Percentiles rank a stretch among this genome's conserved stretches.
Evolutionary conservation across 2,113 vertebrate genomes (phyloP).

Genomic region (Pitta sordida): DNA sequence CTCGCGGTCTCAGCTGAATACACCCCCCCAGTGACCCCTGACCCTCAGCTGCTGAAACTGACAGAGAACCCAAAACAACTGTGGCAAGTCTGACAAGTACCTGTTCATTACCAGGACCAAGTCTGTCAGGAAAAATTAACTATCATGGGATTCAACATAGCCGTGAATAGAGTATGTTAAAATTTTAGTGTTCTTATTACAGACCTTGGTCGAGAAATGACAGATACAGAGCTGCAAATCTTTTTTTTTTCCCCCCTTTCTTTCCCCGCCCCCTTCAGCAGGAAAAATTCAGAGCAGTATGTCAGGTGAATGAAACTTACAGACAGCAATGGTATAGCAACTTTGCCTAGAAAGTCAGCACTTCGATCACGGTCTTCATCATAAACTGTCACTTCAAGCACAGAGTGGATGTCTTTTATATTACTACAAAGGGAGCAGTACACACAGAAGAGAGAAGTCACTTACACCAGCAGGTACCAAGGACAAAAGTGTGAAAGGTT

Average conservation of each 20-base stretch:
- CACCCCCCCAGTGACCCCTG: constrained; percentile 91
- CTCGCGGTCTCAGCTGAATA: constrained; percentile 97
- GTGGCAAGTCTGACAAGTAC: constrained; percentile 99
- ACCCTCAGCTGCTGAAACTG: constrained; percentile 99
- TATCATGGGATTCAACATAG: constrained; percentile 97
- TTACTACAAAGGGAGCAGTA: constrained; percentile 79
- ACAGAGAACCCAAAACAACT: constrained; percentile 99
- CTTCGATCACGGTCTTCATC: constrained; percentile 96
- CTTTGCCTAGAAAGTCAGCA: constrained; percentile 97
- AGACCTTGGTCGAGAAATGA: constrained; percentile 81
- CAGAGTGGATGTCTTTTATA: constrained; percentile 97
- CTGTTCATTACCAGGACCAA: constrained; percentile 99
- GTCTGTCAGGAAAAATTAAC: constrained; percentile 99
- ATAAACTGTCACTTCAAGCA: constrained; percentile 96
- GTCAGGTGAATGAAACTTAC: constrained; percentile 85
- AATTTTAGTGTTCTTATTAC: constrained; percentile 85
- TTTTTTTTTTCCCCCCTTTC: not conserved
- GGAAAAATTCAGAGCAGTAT: constrained; percentile 60
- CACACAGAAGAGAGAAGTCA: constrained; percentile 25
- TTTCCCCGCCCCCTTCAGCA: not conserved
- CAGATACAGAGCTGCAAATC: constrained; percentile 67
- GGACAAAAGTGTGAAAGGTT: constrained; percentile 37
- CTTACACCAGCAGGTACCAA: not conserved
- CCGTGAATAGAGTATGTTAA: constrained; percentile 84
- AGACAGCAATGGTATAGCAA: constrained; percentile 92